These are phyloP conservation scores for Scaptomyza cyrtandrae DNA, from an alignment of 2,888 invertebrate species.

Conservation along the genomic window DNA sequence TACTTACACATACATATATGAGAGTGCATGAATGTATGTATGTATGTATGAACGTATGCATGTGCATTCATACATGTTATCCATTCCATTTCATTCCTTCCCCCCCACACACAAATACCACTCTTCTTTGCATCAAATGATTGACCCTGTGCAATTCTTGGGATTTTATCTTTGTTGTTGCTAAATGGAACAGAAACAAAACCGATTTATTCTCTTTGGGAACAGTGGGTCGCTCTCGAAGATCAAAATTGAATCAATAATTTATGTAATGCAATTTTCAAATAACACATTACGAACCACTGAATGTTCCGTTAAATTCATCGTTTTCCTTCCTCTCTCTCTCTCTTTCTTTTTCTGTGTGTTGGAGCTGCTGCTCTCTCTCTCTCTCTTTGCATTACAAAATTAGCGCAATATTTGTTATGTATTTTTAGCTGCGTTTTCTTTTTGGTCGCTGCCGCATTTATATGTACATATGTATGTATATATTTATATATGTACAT, in stretches of 20 bases:
- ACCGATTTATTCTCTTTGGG: slow-evolving; percentile 14
- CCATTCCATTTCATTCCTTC: slow-evolving; percentile 21
- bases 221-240: background rate
- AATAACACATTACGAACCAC: background rate
- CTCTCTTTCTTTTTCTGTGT: background rate
- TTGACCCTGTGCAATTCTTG: slow-evolving; percentile 60
- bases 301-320: slow-evolving; percentile 15
- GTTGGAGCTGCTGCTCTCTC: background rate
- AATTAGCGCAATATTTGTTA: slow-evolving; percentile 58
- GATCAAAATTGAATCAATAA: no score
- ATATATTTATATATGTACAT: slow-evolving; percentile 35
- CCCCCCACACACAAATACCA: background rate
- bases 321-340: slow-evolving; percentile 7
- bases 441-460: slow-evolving; percentile 14
- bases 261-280: background rate
- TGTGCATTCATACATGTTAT: slow-evolving; percentile 20
- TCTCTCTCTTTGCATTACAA: slow-evolving; percentile 38
- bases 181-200: slow-evolving; percentile 2
- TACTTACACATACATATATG: background rate
- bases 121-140: slow-evolving; percentile 18
- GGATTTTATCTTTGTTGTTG: slow-evolving; percentile 33
- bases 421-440: slow-evolving; percentile 69
- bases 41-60: background rate
- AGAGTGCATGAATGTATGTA: background rate
- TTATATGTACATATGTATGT: slow-evolving; percentile 37